phyloP scores from a whole-genome alignment of 2,888 invertebrate genomes.

The Hypomecis atomaria region DNA sequence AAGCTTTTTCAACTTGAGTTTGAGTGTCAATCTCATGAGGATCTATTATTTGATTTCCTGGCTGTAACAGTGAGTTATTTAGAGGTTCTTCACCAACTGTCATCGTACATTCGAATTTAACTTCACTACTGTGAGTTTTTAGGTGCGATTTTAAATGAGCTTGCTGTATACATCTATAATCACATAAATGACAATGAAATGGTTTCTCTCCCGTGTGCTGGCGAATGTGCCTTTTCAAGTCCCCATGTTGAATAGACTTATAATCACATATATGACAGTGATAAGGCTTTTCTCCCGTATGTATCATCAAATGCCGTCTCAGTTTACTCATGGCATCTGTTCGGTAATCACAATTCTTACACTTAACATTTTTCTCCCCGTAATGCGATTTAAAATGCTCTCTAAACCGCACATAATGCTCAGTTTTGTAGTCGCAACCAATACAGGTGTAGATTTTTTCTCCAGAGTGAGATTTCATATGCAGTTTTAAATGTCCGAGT shows the following conservation, averaged over 20 bases:
- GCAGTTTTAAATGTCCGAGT: conserved; percentile 25
- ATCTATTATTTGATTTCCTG: neutral
- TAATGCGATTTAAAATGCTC: conserved; percentile 24
- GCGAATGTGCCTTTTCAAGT: conserved; percentile 16
- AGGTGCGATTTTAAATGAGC: conserved; percentile 23
- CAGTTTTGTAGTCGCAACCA: conserved; percentile 16
- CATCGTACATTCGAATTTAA: conserved; percentile 23
- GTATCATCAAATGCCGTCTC: conserved; percentile 21
- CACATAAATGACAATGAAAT: conserved; percentile 17
- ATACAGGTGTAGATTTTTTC: conserved; percentile 23
- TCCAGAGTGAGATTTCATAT: conserved; percentile 26
- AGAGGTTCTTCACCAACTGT: conserved; percentile 20
- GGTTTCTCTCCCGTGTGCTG: conserved; percentile 25
- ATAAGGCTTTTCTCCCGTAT: conserved; percentile 26
- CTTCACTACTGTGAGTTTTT: conserved; percentile 13
- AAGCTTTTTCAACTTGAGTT: neutral
- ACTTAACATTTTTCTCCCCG: conserved; percentile 21
- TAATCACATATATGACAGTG: conserved; percentile 20
- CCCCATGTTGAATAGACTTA: conserved; percentile 17
- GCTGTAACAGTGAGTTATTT: neutral
- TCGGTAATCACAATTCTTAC: conserved; percentile 10
- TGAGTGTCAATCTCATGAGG: neutral
- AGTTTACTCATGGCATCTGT: conserved; percentile 12
- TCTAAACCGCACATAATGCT: conserved; percentile 10
- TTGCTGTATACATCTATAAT: conserved; percentile 24